These are phyloP conservation scores for Liposcelis brunnea DNA, from an alignment of 2,888 invertebrate genomes.

Conservation along the genomic window DNA sequence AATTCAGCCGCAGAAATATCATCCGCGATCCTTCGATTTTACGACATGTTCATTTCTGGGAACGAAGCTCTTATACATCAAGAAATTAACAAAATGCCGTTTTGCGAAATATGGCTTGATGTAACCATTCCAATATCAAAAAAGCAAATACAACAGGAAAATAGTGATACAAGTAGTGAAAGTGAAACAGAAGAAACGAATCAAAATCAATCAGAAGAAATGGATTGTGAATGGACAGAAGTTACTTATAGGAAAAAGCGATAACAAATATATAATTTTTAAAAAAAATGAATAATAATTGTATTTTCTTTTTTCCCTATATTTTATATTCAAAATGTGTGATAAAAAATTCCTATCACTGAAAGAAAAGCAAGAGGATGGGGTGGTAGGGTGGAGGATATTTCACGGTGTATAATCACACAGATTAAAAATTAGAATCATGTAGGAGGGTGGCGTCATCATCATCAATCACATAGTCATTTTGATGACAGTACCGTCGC, in stretches of 20 bases:
- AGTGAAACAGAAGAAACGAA: neutral
- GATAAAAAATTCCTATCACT: too few species aligned
- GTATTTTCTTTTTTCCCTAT: too few species aligned
- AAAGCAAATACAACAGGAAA: neutral
- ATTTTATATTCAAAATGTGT: too few species aligned
- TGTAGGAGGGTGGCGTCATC: too few species aligned
- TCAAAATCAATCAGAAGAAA: neutral
- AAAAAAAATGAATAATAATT: too few species aligned
- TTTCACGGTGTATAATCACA: too few species aligned
- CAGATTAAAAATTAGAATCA: too few species aligned
- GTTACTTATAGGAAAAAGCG: constrained; percentile 2
- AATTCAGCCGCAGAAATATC: neutral
- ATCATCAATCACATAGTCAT: too few species aligned
- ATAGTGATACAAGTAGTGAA: neutral
- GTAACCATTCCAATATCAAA: neutral
- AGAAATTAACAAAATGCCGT: neutral
- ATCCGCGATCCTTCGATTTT: neutral
- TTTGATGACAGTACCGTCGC: too few species aligned
- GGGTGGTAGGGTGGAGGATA: too few species aligned
- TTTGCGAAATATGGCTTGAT: neutral
- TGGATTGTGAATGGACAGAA: constrained; percentile 3
- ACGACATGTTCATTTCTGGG: neutral
- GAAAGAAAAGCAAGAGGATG: too few species aligned
- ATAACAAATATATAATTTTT: neutral
- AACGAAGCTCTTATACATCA: too few species aligned